Evolutionary conservation across 2,113 vertebrate species (phyloP).

Genomic region (Paratilapia polleni): DNA sequence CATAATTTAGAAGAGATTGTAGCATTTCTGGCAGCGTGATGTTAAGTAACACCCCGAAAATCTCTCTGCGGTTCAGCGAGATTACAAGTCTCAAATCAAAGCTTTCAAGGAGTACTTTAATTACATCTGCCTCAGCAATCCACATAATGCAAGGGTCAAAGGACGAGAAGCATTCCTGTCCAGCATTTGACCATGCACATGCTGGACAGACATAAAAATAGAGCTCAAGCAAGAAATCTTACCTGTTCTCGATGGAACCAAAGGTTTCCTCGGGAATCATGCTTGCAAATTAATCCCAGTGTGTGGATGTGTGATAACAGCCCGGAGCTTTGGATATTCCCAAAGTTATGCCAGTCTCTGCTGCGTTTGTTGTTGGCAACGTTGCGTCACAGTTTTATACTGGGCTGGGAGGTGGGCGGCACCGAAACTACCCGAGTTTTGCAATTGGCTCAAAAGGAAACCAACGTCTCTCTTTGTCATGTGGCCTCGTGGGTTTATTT

Average conservation of each 20-base stretch:
- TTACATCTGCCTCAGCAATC: not conserved
- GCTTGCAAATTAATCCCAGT: not conserved
- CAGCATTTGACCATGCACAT: conserved; percentile 30
- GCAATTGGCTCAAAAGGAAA: conserved; percentile 30
- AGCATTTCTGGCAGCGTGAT: not conserved
- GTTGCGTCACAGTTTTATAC: conserved; percentile 57
- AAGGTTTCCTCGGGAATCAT: conserved; percentile 64
- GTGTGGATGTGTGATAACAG: not conserved
- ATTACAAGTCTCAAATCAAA: not conserved
- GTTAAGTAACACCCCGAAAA: not conserved
- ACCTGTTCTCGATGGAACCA: conserved; percentile 62
- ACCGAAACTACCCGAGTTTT: conserved; percentile 44
- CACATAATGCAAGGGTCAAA: conserved; percentile 21
- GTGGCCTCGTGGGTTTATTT: conserved; percentile 1
- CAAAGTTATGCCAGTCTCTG: not conserved
- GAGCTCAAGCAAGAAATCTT: not conserved
- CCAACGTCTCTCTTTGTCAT: not conserved
- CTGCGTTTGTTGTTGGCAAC: conserved; percentile 32
- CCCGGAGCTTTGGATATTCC: not conserved
- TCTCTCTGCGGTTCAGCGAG: not conserved
- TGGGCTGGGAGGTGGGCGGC: conserved; percentile 45
- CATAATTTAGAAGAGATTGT: not conserved
- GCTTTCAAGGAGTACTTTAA: not conserved
- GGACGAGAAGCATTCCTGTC: conserved; percentile 11
- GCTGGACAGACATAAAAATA: not conserved